Percentiles rank a stretch among this genome's conserved stretches.
phyloP scores from a whole-genome alignment of 2,888 invertebrate genomes.

The Drosophila affinis region DNA sequence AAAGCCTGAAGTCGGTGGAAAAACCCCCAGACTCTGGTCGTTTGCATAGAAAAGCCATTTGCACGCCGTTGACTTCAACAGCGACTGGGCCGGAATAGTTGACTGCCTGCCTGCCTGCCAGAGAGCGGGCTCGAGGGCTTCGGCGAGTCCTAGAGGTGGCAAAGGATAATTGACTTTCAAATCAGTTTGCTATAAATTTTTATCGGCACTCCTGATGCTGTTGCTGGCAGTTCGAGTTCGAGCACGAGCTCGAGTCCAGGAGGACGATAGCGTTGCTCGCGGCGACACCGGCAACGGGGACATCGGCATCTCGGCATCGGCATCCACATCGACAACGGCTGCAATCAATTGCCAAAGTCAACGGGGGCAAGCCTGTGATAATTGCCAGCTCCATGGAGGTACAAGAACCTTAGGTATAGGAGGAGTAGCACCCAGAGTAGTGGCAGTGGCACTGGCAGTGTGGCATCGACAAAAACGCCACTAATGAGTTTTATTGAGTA shows the following conservation, averaged over 20 bases:
- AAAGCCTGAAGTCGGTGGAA: slow-evolving; percentile 70
- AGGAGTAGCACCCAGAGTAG: not conserved
- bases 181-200: slow-evolving; percentile 83
- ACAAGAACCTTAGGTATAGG: slow-evolving; percentile 19
- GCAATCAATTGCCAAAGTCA: slow-evolving; percentile 81
- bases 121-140: not conserved
- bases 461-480: slow-evolving; percentile 64
- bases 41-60: slow-evolving; percentile 78
- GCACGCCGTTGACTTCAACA: slow-evolving; percentile 65
- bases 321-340: slow-evolving; percentile 53
- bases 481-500: slow-evolving; percentile 82
- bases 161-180: slow-evolving; percentile 83
- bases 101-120: slow-evolving; percentile 20
- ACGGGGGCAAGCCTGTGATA: slow-evolving; percentile 73
- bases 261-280: slow-evolving; percentile 28
- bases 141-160: slow-evolving; percentile 35
- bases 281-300: slow-evolving; percentile 32
- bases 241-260: not conserved
- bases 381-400: slow-evolving; percentile 64
- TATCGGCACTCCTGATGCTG: slow-evolving; percentile 81
- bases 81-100: slow-evolving; percentile 60
- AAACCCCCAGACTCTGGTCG: slow-evolving; percentile 37
- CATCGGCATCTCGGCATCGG: slow-evolving; percentile 19
- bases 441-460: not conserved
- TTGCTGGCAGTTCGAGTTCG: slow-evolving; percentile 60